Conservation (phyloP, 1,140 invertebrate species). For the Trypoxylus dichotomus region DNA sequence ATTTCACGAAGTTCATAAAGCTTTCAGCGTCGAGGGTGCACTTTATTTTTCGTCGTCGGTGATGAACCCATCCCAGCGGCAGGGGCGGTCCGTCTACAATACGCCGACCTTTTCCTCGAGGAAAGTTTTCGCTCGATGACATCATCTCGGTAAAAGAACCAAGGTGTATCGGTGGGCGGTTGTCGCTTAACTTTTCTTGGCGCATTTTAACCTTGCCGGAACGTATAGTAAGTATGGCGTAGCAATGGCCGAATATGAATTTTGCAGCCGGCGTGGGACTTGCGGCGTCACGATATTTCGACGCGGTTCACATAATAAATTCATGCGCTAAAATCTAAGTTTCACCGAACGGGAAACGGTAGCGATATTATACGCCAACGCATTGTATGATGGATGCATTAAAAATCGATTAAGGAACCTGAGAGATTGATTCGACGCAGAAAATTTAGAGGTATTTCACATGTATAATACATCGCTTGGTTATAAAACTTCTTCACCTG, state of each 20-base stretch:
- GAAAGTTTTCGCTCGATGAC: not conserved
- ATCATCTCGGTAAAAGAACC: not conserved
- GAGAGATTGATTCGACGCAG: too few species aligned
- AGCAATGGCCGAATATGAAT: constrained; percentile 1
- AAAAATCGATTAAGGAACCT: too few species aligned
- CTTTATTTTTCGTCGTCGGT: not conserved
- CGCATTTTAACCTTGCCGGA: not conserved
- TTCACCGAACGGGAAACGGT: not conserved
- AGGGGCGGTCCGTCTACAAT: not conserved
- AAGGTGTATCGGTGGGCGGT: not conserved
- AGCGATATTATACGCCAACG: too few species aligned
- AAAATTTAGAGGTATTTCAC: too few species aligned
- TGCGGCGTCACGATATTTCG: not conserved
- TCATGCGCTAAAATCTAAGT: constrained; percentile 1
- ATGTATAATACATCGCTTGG: too few species aligned
- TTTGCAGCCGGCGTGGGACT: not conserved
- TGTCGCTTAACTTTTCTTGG: not conserved
- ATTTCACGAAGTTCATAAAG: not conserved
- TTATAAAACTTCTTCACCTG: too few species aligned
- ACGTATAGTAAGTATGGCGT: not conserved
- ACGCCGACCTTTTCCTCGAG: not conserved
- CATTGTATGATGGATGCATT: too few species aligned
- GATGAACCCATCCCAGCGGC: not conserved
- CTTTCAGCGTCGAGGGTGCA: not conserved
- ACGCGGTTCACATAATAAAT: not conserved